phyloP scores from a whole-genome alignment of 2,113 vertebrate genomes.

The Daphoenositta chrysoptera region DNA sequence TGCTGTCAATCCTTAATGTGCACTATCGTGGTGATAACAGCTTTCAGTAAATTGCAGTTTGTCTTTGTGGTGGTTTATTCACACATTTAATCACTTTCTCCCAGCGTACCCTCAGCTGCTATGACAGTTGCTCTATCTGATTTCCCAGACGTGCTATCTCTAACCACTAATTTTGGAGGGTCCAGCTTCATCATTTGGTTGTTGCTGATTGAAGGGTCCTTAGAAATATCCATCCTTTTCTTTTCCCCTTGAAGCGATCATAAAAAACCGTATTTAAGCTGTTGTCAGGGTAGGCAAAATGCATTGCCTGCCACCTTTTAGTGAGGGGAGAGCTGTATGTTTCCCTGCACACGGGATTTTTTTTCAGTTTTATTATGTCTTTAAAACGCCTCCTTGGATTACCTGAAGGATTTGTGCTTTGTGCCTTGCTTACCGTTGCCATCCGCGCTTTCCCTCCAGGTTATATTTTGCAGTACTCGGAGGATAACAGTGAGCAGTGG shows the following conservation, averaged over 20 bases:
- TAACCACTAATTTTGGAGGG: neutral
- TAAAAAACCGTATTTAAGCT: neutral
- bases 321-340: neutral
- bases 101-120: neutral
- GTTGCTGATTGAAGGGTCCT: neutral
- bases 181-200: slow-evolving; percentile 1
- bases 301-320: neutral
- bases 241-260: neutral
- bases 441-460: slow-evolving; percentile 64
- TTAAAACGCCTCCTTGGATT: neutral
- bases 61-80: slow-evolving; percentile 6
- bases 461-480: slow-evolving; percentile 95
- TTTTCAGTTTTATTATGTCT: neutral
- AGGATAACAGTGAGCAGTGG: slow-evolving; percentile 99
- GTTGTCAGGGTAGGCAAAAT: neutral
- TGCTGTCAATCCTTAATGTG: neutral
- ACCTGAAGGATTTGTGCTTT: neutral
- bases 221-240: neutral
- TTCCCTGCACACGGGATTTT: neutral
- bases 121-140: neutral
- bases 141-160: neutral
- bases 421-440: neutral
- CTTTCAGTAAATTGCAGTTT: slow-evolving; percentile 27
- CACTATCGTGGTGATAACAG: neutral
- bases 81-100: slow-evolving; percentile 19